Evolutionary conservation across 2,797 vertebrate species (phyloP).

Genomic region (Crocodylus rhombifer): DNA sequence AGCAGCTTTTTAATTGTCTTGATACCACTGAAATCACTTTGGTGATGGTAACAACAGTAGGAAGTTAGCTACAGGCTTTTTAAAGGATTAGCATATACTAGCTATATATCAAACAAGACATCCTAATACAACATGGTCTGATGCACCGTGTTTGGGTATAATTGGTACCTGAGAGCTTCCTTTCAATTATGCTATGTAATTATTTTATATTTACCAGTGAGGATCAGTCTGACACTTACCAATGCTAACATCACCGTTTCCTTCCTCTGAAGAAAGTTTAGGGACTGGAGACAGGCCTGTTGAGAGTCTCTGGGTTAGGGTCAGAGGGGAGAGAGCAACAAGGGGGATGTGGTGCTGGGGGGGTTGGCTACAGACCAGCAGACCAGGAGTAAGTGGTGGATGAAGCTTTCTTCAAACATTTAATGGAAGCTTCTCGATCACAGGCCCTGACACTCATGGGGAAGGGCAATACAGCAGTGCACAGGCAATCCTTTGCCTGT

Average conservation of each 20-base stretch:
- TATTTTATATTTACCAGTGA: not conserved
- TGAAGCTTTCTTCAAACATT: too few species aligned
- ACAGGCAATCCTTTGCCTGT: too few species aligned
- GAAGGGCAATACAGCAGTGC: too few species aligned
- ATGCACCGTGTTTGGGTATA: not conserved
- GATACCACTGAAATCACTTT: not conserved
- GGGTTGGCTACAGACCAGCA: too few species aligned
- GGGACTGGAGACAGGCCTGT: too few species aligned
- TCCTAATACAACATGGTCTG: not conserved
- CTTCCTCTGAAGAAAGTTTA: not conserved
- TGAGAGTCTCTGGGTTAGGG: too few species aligned
- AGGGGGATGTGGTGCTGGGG: too few species aligned
- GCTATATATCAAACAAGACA: not conserved
- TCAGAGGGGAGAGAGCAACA: too few species aligned
- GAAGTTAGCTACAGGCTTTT: not conserved
- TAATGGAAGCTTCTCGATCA: too few species aligned
- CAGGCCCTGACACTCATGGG: too few species aligned
- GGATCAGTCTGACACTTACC: not conserved
- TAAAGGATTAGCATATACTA: not conserved
- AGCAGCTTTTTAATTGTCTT: not conserved
- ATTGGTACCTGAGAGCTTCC: not conserved
- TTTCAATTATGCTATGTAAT: not conserved
- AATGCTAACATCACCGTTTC: not conserved
- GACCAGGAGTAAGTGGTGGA: too few species aligned
- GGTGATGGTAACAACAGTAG: not conserved